Conservation (phyloP, 2,797 vertebrate species). For the Sebastolobus altivelis region DNA sequence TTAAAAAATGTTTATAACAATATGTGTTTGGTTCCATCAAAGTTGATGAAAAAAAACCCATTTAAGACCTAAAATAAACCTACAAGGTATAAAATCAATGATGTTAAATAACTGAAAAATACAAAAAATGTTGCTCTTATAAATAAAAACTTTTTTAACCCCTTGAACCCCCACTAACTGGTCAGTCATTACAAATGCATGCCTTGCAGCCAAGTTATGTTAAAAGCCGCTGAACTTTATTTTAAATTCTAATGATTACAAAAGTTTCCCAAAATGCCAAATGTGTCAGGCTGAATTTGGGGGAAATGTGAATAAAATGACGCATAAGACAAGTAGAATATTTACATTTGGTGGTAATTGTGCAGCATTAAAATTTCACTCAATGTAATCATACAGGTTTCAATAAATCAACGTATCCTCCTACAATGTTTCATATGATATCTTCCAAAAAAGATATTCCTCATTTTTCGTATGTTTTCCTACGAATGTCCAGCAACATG, state of each 20-base stretch:
- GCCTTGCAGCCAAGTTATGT: too few relatives aligned
- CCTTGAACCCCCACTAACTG: too few relatives aligned
- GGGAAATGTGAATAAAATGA: background rate
- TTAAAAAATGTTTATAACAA: background rate
- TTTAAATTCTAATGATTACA: too few relatives aligned
- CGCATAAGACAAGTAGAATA: background rate
- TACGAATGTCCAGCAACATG: too few relatives aligned
- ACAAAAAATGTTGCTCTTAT: too few relatives aligned
- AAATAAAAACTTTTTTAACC: too few relatives aligned
- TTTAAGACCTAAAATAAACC: background rate
- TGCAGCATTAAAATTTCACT: background rate
- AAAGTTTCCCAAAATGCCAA: background rate
- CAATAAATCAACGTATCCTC: background rate
- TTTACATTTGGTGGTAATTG: background rate
- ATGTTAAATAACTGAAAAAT: background rate
- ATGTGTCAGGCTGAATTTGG: background rate
- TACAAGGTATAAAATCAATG: background rate
- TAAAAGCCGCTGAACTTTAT: too few relatives aligned
- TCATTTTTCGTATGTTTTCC: too few relatives aligned
- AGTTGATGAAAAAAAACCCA: background rate
- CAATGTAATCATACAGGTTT: background rate
- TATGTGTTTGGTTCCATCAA: background rate
- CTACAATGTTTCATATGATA: too few relatives aligned
- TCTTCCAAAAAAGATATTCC: too few relatives aligned
- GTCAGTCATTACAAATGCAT: too few relatives aligned